Conservation (phyloP, 2,888 invertebrate species). For the Drosophila emarginata region DNA sequence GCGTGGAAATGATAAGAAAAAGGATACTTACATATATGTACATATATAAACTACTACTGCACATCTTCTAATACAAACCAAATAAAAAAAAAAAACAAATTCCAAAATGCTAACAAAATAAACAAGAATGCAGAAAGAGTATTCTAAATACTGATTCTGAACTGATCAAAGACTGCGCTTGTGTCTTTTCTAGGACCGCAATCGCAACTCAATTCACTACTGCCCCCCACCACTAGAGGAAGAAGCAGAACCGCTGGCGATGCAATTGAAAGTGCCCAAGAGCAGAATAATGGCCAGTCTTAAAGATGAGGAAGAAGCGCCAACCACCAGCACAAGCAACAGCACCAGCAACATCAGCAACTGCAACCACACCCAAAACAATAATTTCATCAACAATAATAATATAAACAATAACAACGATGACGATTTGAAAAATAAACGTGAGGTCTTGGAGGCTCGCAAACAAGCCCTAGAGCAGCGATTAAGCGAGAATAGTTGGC, state of each 20-base stretch:
- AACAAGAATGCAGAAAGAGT: conserved; percentile 13
- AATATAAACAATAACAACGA: conserved; percentile 59
- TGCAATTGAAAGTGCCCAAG: conserved; percentile 71
- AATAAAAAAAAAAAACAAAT: conserved; percentile 3
- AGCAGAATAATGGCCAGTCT: conserved; percentile 72
- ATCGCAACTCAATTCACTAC: conserved; percentile 42
- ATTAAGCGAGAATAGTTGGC: conserved; percentile 81
- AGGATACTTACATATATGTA: conserved; percentile 33
- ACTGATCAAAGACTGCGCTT: conserved; percentile 70
- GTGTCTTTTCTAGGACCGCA: conserved; percentile 67
- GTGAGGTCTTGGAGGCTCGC: conserved; percentile 79
- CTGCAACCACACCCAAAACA: conserved; percentile 35
- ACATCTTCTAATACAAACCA: conserved; percentile 60
- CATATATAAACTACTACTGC: conserved; percentile 57
- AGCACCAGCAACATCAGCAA: conserved; percentile 39
- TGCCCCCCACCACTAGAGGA: conserved; percentile 39
- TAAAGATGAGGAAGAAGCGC: conserved; percentile 68
- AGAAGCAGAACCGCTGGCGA: conserved; percentile 57
- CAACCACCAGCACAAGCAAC: conserved; percentile 52
- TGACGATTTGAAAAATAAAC: conserved; percentile 63
- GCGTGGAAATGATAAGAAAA: conserved; percentile 46
- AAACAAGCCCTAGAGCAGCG: conserved; percentile 80
- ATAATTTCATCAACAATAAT: conserved; percentile 42
- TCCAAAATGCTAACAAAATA: conserved; percentile 51
- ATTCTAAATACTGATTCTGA: conserved; percentile 28